Conservation (phyloP, 2,888 invertebrate species). For the Mactromeris polynyma region DNA sequence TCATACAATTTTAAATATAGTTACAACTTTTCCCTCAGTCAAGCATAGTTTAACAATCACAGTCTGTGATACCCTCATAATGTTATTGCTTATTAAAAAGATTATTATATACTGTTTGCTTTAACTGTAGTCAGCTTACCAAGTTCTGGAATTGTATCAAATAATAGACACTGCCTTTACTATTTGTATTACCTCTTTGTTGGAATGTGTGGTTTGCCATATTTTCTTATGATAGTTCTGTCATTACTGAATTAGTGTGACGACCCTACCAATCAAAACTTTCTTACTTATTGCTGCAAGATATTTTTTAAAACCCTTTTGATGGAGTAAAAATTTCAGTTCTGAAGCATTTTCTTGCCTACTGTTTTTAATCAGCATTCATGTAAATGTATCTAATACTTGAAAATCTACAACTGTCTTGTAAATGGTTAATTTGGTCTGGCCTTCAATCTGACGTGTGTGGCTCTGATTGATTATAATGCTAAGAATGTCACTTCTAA, state of each 20-base stretch:
- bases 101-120: background rate
- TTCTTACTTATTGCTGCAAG: too few relatives aligned
- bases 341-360: too few relatives aligned
- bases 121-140: background rate
- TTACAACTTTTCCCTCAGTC: background rate
- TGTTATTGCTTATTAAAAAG: background rate
- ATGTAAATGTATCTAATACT: too few relatives aligned
- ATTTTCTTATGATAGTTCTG: background rate
- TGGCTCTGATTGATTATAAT: too few relatives aligned
- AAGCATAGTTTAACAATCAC: background rate
- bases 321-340: too few relatives aligned
- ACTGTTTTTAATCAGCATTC: too few relatives aligned
- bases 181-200: background rate
- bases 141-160: background rate
- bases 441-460: too few relatives aligned
- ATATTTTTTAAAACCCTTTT: too few relatives aligned
- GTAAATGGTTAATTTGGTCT: too few relatives aligned
- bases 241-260: background rate
- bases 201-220: background rate
- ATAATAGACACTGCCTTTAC: conserved; percentile 2
- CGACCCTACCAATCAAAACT: background rate
- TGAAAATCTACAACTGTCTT: too few relatives aligned
- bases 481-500: background rate
- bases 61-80: background rate
- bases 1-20: background rate